Conservation (phyloP, 1,140 invertebrate species). For the Drosophila orosa region DNA sequence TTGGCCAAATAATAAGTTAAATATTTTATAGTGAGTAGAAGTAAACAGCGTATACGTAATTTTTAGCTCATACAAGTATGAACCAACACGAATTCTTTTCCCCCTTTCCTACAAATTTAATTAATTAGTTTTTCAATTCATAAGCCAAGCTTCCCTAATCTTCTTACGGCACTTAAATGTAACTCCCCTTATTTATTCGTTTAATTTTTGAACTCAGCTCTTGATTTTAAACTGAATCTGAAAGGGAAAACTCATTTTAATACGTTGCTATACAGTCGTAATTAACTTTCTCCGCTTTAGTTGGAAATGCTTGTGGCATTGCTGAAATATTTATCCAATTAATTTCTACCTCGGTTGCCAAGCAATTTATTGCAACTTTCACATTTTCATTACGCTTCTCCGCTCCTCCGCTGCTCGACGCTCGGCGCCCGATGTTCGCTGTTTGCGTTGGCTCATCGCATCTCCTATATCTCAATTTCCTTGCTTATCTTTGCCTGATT, state of each 20-base stretch:
- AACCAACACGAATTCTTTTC: background rate
- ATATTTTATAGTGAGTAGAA: slow-evolving; percentile 27
- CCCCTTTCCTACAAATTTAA: background rate
- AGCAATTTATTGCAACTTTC: slow-evolving; percentile 71
- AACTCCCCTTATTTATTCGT: background rate
- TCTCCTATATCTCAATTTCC: slow-evolving; percentile 59
- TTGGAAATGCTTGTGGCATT: slow-evolving; percentile 51
- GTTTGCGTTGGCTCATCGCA: slow-evolving; percentile 56
- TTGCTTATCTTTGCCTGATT: slow-evolving; percentile 45
- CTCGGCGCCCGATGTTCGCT: slow-evolving; percentile 9
- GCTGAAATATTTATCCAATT: slow-evolving; percentile 77
- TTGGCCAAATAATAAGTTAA: slow-evolving; percentile 21
- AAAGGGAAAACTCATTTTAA: slow-evolving; percentile 14
- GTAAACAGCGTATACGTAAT: background rate
- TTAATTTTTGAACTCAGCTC: background rate
- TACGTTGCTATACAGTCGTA: slow-evolving; percentile 23
- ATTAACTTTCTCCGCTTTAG: slow-evolving; percentile 61
- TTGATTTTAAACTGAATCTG: slow-evolving; percentile 24
- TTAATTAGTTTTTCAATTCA: background rate
- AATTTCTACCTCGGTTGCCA: slow-evolving; percentile 69
- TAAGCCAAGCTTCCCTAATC: background rate
- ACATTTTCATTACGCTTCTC: slow-evolving; percentile 59
- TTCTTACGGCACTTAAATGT: background rate
- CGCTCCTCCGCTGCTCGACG: slow-evolving; percentile 33
- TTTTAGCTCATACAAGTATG: background rate